These are phyloP conservation scores for Calameuta idolon DNA, from an alignment of 2,888 invertebrate genomes.

Conservation along the genomic window DNA sequence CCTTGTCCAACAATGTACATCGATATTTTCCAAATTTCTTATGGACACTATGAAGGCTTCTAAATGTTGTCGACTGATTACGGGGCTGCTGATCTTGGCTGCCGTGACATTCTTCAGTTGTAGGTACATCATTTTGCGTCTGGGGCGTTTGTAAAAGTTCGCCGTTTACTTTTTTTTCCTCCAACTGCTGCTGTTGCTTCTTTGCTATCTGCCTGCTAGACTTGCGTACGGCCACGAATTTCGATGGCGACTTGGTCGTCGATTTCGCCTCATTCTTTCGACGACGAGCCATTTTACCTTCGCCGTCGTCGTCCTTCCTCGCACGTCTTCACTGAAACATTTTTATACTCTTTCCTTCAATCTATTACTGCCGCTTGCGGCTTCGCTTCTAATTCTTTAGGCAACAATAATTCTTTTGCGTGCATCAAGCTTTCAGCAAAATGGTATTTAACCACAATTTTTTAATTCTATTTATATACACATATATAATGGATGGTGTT, in stretches of 20 bases:
- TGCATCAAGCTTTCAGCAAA: neutral
- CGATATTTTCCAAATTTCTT: conserved; percentile 41
- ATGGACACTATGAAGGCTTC: conserved; percentile 17
- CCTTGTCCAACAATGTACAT: conserved; percentile 19
- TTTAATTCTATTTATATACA: neutral
- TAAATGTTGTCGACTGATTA: conserved; percentile 27
- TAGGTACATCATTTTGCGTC: conserved; percentile 8
- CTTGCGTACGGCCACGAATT: conserved; percentile 55
- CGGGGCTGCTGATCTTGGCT: conserved; percentile 8
- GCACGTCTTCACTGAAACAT: neutral
- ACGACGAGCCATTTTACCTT: conserved; percentile 55
- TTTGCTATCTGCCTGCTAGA: conserved; percentile 62
- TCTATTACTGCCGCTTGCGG: neutral
- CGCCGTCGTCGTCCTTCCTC: neutral
- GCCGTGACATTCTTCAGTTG: neutral
- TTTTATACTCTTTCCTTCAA: neutral
- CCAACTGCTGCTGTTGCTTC: conserved; percentile 46
- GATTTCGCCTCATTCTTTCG: conserved; percentile 57
- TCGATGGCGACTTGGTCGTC: conserved; percentile 46
- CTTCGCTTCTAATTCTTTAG: neutral
- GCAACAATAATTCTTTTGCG: neutral
- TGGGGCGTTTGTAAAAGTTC: conserved; percentile 38
- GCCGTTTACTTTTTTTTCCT: conserved; percentile 56
- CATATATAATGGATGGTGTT: neutral
- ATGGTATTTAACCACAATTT: neutral